Base-by-base conservation (phyloP, 2,888 invertebrate species). In the Achlya flavicornis region DNA sequence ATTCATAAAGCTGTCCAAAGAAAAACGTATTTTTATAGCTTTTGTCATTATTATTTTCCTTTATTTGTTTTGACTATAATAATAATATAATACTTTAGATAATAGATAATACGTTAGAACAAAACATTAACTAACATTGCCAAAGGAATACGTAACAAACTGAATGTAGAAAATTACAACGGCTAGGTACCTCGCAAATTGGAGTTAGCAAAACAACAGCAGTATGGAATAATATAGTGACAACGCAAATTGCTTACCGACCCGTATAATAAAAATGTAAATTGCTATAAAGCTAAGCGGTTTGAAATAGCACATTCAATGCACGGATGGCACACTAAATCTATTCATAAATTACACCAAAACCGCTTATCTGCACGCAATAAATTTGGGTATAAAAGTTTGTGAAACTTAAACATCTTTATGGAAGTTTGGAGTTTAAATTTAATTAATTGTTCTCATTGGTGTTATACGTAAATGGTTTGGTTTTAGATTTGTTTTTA, bases 261-360 rank as follows among this genome's bases (percentile, higher is more conserved):
- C 46, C 46, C 71, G 67, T 74, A 80, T 81, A 81, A 80, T 86
- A 85, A 86, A 86, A 84, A 86, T 86, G 83, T 78, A 86, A 85
- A 85, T 85, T 82, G 71, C 74, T 64, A 26, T 66, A 77, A 78
- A 81, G 80, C 79, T 80, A 77, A 79, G 73, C 77, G 75, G 71
- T 71, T 69, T 74, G 68, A 75, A 77, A 81, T 72, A 75, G 70
- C 73, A 74, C 75, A 75, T 70, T 68, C 67, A 68, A 69, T 60
- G 41, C 35, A 41, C 60, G 60, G 41, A 12, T 12, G 33, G 41
- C 43, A 41, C 60, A 59, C 16, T 59, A 59, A 84, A 83, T 81
- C 80, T 84, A 81, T 84, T 83, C 83, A 83, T 82, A 84, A 83
- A 81, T 84, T 78, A 78, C 75, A 73, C 66, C 74, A 76, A 72